Evolutionary conservation across 2,113 vertebrate genomes (phyloP).

Genomic region (Axis porcinus): DNA sequence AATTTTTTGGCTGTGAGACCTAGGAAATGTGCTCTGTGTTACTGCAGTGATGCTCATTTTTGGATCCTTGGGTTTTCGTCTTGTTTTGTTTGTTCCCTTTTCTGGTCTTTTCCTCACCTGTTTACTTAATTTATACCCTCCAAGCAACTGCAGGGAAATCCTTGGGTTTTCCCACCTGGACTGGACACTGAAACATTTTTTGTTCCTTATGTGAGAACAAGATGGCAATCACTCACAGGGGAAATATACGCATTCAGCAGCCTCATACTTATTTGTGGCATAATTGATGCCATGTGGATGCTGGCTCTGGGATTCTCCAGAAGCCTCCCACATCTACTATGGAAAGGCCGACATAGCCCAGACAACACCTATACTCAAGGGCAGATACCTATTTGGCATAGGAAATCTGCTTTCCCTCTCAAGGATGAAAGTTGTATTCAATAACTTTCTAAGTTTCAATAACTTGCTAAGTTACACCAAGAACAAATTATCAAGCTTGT

Average conservation of each 20-base stretch:
- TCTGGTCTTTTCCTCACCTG: neutral
- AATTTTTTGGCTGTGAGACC: slow-evolving; percentile 54
- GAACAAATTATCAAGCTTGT: neutral
- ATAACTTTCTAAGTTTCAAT: neutral
- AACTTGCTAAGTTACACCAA: neutral
- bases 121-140: neutral
- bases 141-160: neutral
- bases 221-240: neutral
- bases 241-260: neutral
- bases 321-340: neutral
- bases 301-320: neutral
- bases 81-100: neutral
- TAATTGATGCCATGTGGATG: neutral
- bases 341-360: neutral
- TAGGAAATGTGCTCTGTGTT: slow-evolving; percentile 4
- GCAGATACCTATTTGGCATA: neutral
- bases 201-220: neutral
- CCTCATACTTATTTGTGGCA: neutral
- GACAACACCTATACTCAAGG: accelerated
- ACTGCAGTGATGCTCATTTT: slow-evolving; percentile 20
- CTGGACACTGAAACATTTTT: neutral
- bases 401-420: neutral
- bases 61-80: neutral
- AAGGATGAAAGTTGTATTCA: neutral
- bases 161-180: neutral